phyloP scores from a whole-genome alignment of 2,113 vertebrate genomes.

The Leiothrix lutea region DNA sequence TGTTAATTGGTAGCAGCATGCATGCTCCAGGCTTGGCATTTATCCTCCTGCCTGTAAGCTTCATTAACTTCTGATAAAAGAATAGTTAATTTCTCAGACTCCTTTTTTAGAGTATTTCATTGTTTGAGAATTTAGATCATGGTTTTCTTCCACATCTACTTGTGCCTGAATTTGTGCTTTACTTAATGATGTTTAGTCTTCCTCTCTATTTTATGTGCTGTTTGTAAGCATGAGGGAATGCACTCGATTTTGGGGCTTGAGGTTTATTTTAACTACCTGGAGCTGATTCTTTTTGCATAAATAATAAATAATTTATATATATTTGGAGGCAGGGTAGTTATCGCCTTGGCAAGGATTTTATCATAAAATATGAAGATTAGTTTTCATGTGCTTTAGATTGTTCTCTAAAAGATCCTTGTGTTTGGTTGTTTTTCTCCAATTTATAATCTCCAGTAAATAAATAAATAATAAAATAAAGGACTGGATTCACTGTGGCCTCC shows the following conservation, averaged over 20 bases:
- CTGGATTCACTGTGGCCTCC: not conserved
- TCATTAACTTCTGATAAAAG: constrained; percentile 28
- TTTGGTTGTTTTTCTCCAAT: not conserved
- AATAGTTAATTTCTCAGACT: constrained; percentile 16
- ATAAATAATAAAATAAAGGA: not conserved
- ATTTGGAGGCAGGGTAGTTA: not conserved
- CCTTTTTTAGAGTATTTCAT: not conserved
- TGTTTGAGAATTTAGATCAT: not conserved
- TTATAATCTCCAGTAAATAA: not conserved
- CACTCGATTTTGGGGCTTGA: not conserved
- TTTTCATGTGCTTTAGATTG: not conserved
- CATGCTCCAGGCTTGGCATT: not conserved
- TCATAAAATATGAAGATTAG: not conserved
- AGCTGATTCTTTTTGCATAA: not conserved
- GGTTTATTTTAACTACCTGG: not conserved
- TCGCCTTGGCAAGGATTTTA: not conserved
- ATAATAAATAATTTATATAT: not conserved
- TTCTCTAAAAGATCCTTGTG: not conserved
- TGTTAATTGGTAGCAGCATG: constrained; percentile 35
- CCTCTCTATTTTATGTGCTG: not conserved
- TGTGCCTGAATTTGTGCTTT: not conserved
- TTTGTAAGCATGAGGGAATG: not conserved
- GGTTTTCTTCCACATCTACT: constrained; percentile 13
- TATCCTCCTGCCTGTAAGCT: not conserved
- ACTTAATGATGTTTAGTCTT: not conserved